Evolutionary conservation across 2,888 invertebrate genomes (phyloP), one percentile per base, ranked within the genome.

Genomic region (Agonopterix heracliana): DNA sequence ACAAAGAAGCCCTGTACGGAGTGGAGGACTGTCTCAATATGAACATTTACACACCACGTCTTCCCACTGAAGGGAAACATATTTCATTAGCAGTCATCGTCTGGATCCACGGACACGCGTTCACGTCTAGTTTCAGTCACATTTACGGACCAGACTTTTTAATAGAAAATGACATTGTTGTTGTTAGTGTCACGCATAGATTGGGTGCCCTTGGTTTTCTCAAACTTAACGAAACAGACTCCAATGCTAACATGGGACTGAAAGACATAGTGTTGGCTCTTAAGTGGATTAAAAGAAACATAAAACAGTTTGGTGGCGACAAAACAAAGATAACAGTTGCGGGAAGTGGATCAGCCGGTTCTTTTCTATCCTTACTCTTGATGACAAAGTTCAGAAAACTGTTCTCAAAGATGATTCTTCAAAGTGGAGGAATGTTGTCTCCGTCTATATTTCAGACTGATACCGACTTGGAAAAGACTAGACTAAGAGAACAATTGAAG

Each of bases 31-130:
- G 94, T 59, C 85, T 94, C 0, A 90, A 90, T 60, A 62, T 94
- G n/a, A 94, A 94, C 67, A 90, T 94, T 5, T 93, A 91, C 64
- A 90, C 92, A 5, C 92, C 92, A 1, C 68, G 68, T 50, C 60
- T 91, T 52, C 74, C 75, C 0, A 53, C 52, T 34, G 56, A 54
- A 11, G 50, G 53, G 11, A 79, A 71, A 56, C 57, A 87, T 7
- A 49, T 53, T 17, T 52, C 63, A 9, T 78, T 70, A 56, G 57
- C 88, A 5, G 79, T 86, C 1, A 65, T 87, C 42, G 73, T 89
- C 10, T 89, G 81, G 81, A 70, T 87, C 43, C 89, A 89, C 54
- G 89, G 89, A 10, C 84, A 85, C 48, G 81, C 77, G 1, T 89
- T 85, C 42, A 61, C 79, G 17, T 73, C 85, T 2, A 81, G 85